These are phyloP conservation scores for Loriculus beryllinus DNA, from an alignment of 2,797 vertebrate genomes.

Conservation along the genomic window DNA sequence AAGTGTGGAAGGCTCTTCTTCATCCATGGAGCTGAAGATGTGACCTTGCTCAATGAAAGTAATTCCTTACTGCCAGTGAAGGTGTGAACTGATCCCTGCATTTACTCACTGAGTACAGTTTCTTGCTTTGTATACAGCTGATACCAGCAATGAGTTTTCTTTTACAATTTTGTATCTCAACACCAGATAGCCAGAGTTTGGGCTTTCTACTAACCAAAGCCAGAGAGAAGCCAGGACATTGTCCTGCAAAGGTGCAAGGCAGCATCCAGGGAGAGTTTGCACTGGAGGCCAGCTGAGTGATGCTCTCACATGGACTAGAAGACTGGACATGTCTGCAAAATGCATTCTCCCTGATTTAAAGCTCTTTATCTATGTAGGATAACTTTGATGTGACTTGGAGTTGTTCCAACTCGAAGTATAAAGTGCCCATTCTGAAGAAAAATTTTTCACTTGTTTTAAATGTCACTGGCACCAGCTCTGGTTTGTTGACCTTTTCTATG, in stretches of 20 bases:
- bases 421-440: not conserved
- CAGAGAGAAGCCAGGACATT: not conserved
- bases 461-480: not conserved
- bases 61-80: not conserved
- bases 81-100: not conserved
- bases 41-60: not conserved
- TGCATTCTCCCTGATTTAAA: not conserved
- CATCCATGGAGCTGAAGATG: not conserved
- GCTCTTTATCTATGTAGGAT: not conserved
- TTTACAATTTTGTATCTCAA: not conserved
- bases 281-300: not conserved
- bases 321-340: not conserved
- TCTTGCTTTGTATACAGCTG: not conserved
- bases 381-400: not conserved
- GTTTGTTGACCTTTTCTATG: not conserved
- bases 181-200: not conserved
- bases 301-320: not conserved
- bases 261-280: not conserved
- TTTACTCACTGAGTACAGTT: not conserved
- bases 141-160: not conserved
- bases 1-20: not conserved
- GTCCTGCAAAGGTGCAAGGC: not conserved
- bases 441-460: not conserved
- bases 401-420: not conserved
- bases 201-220: not conserved